Evolutionary conservation across 2,113 vertebrate genomes (phyloP).

Genomic region (Zosterops pallidus): DNA sequence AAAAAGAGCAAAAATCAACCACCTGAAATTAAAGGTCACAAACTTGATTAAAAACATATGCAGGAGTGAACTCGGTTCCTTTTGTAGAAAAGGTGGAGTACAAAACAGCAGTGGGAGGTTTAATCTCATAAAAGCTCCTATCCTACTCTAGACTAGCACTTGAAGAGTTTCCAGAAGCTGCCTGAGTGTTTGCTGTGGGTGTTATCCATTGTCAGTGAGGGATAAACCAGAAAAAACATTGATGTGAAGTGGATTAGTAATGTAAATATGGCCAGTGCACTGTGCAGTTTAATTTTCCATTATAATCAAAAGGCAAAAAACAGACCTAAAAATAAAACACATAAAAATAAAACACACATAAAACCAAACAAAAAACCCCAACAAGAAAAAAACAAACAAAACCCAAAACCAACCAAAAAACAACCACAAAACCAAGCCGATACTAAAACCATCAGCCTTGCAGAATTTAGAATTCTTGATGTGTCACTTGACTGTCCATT

Average conservation of each 20-base stretch:
- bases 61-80: neutral
- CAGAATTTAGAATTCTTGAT: neutral
- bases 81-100: neutral
- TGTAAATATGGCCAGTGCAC: neutral
- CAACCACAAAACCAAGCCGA: neutral
- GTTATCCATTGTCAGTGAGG: neutral
- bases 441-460: neutral
- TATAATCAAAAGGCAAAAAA: neutral
- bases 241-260: neutral
- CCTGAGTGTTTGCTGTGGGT: neutral
- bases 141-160: neutral
- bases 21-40: neutral
- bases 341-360: neutral
- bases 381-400: neutral
- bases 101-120: neutral
- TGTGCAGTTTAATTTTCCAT: neutral
- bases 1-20: neutral
- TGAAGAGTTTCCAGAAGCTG: neutral
- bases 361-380: neutral
- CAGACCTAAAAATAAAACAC: neutral
- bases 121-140: neutral
- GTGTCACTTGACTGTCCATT: neutral
- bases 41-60: neutral
- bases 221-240: slow-evolving; percentile 15
- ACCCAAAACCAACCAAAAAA: neutral